These are phyloP conservation scores for Pelecanoides urinatrix DNA, from an alignment of 2,113 vertebrate species.

Conservation along the genomic window DNA sequence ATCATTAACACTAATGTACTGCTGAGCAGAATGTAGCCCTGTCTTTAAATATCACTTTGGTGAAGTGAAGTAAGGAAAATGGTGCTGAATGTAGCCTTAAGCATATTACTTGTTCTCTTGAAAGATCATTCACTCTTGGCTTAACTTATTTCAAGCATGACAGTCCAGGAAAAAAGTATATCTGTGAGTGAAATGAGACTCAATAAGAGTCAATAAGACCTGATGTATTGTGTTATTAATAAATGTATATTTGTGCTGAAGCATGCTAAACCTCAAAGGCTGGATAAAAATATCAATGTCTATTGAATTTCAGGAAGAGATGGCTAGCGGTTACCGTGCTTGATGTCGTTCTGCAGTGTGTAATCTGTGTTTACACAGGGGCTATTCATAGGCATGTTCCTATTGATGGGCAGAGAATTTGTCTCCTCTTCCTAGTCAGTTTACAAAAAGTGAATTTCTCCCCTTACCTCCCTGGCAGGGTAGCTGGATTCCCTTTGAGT, in stretches of 20 bases:
- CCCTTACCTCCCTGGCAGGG: not conserved
- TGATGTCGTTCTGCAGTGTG: not conserved
- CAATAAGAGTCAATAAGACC: not conserved
- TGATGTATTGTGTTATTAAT: not conserved
- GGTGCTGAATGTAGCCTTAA: not conserved
- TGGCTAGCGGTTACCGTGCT: not conserved
- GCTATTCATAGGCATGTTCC: conserved; percentile 24
- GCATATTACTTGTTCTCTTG: not conserved
- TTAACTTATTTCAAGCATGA: conserved; percentile 19
- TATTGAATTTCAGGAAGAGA: conserved; percentile 43
- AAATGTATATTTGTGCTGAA: conserved; percentile 42
- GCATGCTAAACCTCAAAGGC: conserved; percentile 19
- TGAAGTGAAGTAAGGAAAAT: conserved; percentile 4
- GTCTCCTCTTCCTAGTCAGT: conserved; percentile 43
- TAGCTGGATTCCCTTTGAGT: conserved; percentile 8
- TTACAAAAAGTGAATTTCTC: conserved; percentile 26
- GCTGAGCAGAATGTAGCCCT: not conserved
- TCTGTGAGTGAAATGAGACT: not conserved
- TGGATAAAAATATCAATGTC: conserved; percentile 47
- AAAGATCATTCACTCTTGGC: conserved; percentile 1
- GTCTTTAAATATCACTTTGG: not conserved
- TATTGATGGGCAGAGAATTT: conserved; percentile 25
- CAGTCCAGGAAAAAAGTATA: not conserved
- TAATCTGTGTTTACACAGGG: conserved; percentile 33
- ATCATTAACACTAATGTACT: not conserved